These are phyloP conservation scores for Bombus cullumanus DNA, from an alignment of 1,140 invertebrate species.

Conservation along the genomic window DNA sequence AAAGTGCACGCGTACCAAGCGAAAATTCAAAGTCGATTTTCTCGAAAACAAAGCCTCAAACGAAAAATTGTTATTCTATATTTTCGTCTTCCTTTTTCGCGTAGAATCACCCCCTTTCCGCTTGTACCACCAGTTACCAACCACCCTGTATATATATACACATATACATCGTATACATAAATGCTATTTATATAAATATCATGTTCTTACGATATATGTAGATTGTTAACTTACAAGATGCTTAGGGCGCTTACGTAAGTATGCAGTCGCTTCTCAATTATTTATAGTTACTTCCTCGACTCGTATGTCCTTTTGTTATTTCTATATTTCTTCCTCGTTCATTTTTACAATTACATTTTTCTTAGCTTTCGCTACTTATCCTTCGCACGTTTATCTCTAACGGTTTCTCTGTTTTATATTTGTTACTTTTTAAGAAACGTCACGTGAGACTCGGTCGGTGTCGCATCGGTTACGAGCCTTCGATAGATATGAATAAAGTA, in stretches of 20 bases:
- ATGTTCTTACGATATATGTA: constrained; percentile 1
- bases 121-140: no score
- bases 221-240: constrained; percentile 36
- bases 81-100: no score
- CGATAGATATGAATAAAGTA: constrained; percentile 61
- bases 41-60: no score
- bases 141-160: no score
- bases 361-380: no score
- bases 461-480: constrained; percentile 18
- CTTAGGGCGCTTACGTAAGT: constrained; percentile 34
- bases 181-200: constrained; percentile 45
- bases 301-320: neutral
- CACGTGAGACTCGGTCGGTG: neutral
- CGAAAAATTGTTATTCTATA: no score
- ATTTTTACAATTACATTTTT: neutral
- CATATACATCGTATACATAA: neutral
- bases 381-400: neutral
- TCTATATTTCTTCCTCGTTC: no score
- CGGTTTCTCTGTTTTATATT: neutral
- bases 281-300: neutral
- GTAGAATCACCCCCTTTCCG: no score
- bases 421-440: constrained; percentile 9
- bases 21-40: no score
- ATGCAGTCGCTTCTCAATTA: constrained; percentile 33
- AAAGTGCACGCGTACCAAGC: no score